Evolutionary conservation across 2,888 invertebrate species (phyloP), one percentile per base, ranked within the genome.

Genomic region (Dusona sp.): DNA sequence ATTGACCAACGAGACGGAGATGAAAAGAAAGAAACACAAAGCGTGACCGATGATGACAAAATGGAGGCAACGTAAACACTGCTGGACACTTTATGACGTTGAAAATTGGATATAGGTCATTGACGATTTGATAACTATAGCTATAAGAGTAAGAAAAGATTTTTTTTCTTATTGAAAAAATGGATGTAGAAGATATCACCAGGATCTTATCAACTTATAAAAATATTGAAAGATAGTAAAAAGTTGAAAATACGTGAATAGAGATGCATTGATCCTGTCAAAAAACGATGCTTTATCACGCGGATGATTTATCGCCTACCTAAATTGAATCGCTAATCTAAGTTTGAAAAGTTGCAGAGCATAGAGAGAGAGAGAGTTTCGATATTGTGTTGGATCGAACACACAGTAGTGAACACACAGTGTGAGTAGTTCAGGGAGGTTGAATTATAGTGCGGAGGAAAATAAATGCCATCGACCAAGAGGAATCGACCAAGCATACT

Each of bases 311-410:
- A 92, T 87, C 81, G 87, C 36, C 88, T 85, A 79, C 77, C 90
- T 84, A 91, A 92, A 92, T 92, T 92, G 92, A 91, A 92, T 91
- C 91, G 90, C 91, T 92, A 92, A 92, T 91, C 92, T 91, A 91
- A 92, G 91, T 92, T 92, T 90, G 91, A 91, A 86, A 92, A 92
- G 86, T 92, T 92, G 83, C 83, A 77, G 70, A 85, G 77, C 13
- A 74, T 61, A 65, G 75, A 16, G 65, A 80, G 67, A 81, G 29
- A 78, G 79, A 36, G 61, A 33, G 72, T 61, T 61, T 29, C 29
- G 61, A 61, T 29, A 61, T 61, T 6, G 29, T 29, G 61, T 61
- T 29, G 61, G 29, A 61, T 61, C 61, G 61, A 61, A 61, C 61
- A n/a, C n/a, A n/a, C n/a, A n/a, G n/a, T n/a, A n/a, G n/a, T n/a